Evolutionary conservation across 2,888 invertebrate species (phyloP).

Genomic region (Phyllotreta striolata): DNA sequence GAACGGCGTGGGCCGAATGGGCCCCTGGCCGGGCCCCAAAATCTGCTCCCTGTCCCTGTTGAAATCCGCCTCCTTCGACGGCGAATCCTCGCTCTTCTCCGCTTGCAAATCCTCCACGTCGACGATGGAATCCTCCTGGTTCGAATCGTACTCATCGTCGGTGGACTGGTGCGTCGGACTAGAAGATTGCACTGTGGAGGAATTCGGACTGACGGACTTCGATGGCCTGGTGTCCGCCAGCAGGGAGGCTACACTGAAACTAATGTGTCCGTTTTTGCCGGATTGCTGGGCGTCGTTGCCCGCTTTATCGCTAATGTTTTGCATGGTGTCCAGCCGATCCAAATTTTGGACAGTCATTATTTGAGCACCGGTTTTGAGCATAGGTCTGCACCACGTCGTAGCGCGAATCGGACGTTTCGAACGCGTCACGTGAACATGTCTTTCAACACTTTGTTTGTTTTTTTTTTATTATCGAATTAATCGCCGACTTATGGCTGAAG

Average conservation of each 20-base stretch:
- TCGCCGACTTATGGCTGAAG: slow-evolving; percentile 48
- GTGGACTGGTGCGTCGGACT: slow-evolving; percentile 61
- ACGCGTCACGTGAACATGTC: slow-evolving; percentile 34
- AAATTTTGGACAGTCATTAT: slow-evolving; percentile 74
- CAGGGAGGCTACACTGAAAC: slow-evolving; percentile 89
- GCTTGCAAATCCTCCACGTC: slow-evolving; percentile 81
- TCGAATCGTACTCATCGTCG: slow-evolving; percentile 75
- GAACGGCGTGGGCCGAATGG: slow-evolving; percentile 80
- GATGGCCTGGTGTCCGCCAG: slow-evolving; percentile 80
- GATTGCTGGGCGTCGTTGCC: slow-evolving; percentile 49
- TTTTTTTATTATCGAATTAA: slow-evolving; percentile 34
- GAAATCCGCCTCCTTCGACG: slow-evolving; percentile 57
- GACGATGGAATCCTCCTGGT: slow-evolving; percentile 75
- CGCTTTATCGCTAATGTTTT: slow-evolving; percentile 58
- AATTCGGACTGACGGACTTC: slow-evolving; percentile 64
- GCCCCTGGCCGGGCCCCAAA: slow-evolving; percentile 62
- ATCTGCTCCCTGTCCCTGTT: slow-evolving; percentile 48
- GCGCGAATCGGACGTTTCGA: slow-evolving; percentile 15
- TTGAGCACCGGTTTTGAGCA: slow-evolving; percentile 71
- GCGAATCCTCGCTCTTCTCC: slow-evolving; percentile 57
- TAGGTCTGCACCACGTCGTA: slow-evolving; percentile 48
- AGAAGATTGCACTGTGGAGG: slow-evolving; percentile 61
- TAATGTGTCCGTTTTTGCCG: slow-evolving; percentile 72
- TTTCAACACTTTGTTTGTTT: slow-evolving; percentile 30
- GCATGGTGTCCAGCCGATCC: slow-evolving; percentile 57